Evolutionary conservation across 2,888 invertebrate species (phyloP).

Genomic region (Agonopterix arenella): DNA sequence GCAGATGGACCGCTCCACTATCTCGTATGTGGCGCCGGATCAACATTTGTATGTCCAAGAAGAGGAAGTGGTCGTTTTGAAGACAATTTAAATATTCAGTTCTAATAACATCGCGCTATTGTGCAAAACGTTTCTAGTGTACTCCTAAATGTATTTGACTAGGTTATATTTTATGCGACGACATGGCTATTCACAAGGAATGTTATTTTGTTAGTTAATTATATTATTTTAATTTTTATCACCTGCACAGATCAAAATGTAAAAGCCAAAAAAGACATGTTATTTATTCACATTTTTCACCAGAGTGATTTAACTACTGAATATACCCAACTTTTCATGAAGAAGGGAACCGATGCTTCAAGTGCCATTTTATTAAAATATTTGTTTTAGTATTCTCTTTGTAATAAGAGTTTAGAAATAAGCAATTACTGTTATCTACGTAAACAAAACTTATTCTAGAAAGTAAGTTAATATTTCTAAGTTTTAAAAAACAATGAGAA

Average conservation of each 20-base stretch:
- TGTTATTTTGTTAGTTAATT: conserved; percentile 23
- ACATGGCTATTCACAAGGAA: conserved; percentile 56
- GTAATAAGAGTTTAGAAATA: conserved; percentile 25
- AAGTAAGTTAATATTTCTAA: conserved; percentile 16
- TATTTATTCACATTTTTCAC: conserved; percentile 34
- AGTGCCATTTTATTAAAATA: conserved; percentile 54
- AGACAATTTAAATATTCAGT: conserved; percentile 35
- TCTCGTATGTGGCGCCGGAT: conserved; percentile 52
- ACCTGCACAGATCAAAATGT: conserved; percentile 49
- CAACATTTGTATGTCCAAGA: conserved; percentile 58
- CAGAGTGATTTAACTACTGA: conserved; percentile 29
- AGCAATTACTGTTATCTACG: conserved; percentile 16
- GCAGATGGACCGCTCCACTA: conserved; percentile 55
- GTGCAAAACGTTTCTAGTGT: conserved; percentile 22
- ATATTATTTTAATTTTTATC: conserved; percentile 25
- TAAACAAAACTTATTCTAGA: conserved; percentile 19
- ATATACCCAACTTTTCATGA: conserved; percentile 15
- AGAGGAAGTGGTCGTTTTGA: conserved; percentile 60
- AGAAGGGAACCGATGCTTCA: conserved; percentile 58
- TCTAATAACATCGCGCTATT: conserved; percentile 10
- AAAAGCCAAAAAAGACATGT: conserved; percentile 42
- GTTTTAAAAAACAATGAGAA: background rate
- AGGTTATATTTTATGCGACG: conserved; percentile 19
- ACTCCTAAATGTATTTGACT: conserved; percentile 5
- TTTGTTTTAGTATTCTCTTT: conserved; percentile 16